Percentiles rank a stretch among this genome's conserved stretches.
phyloP scores from a whole-genome alignment of 2,113 vertebrate genomes.

The Panthera uncia region DNA sequence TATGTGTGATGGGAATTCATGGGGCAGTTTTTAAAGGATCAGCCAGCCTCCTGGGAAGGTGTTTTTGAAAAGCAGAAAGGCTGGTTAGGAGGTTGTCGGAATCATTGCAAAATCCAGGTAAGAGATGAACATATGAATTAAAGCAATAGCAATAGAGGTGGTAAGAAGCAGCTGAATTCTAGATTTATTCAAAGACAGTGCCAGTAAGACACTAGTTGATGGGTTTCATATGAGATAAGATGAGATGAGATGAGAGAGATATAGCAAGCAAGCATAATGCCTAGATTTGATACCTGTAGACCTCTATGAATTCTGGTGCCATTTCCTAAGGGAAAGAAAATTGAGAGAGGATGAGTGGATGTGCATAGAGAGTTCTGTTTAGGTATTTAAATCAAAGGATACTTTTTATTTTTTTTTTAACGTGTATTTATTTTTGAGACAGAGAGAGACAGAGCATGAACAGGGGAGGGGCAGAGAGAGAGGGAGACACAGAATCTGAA shows the following conservation, averaged over 20 bases:
- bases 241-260: not conserved
- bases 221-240: not conserved
- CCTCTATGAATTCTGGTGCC: not conserved
- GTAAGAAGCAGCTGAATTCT: not conserved
- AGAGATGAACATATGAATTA: not conserved
- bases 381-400: not conserved
- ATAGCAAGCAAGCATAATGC: not conserved
- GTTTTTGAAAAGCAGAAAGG: not conserved
- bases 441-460: no score
- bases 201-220: not conserved
- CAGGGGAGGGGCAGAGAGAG: no score
- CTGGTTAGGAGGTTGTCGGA: not conserved
- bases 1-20: not conserved
- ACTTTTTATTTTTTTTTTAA: no score
- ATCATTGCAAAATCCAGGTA: not conserved
- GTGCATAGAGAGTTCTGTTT: not conserved
- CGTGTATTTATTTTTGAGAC: no score
- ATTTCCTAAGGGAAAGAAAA: not conserved
- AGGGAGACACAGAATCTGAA: no score
- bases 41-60: not conserved
- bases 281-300: not conserved
- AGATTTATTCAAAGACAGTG: not conserved
- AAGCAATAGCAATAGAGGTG: not conserved
- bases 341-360: not conserved
- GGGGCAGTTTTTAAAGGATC: not conserved